Base-by-base conservation (phyloP, 2,797 vertebrate genomes). In the Dendrocincla fuliginosa region DNA sequence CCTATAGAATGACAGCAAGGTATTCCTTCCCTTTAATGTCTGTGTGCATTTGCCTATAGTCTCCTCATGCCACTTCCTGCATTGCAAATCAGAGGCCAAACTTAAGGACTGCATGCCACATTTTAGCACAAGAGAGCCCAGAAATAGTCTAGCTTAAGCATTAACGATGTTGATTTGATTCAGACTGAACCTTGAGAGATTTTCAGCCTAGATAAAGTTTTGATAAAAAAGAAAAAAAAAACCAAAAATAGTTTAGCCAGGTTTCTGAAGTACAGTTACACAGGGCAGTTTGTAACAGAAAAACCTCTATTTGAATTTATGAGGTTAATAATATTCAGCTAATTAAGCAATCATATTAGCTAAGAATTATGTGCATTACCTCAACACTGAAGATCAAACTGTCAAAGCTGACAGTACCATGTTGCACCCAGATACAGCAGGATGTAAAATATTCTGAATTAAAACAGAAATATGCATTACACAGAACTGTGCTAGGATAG, bases 331-430 rank as follows among this genome's bases (percentile, higher is more conserved):
- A 84, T 27, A 78, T 56, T 41, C 35, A 73, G 16, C 64, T 74
- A 86, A 71, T 64, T 67, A 84, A 87, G 59, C 50, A 82, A 56
- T 59, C 28, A 5, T 35, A 65, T 91, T 90, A 85, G 20, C 17
- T 64, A 55, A 92, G 61, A 61, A 85, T 85, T 65, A 78, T 37
- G 7, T 80, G 33, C 4, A 89, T 93, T 93, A 73, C 39, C 94
- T 37, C 27, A 89, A 74, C n/a, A 60, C 11, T 33, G 57, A 93
- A 50, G 49, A 71, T 61, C 42, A 78, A 91, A 85, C 24, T 69
- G 84, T 59, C 25, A 73, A 93, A 91, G 47, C 28, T 83, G 63
- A 63, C 50, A 55, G 42, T 15, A 76, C 23, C 46, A 69, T 33
- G 15, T 30, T 50, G 41, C 30, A 86, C 19, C 17, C 73, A 50